These are phyloP conservation scores for Hycleus phaleratus DNA, from an alignment of 1,140 invertebrate genomes.

Conservation along the genomic window DNA sequence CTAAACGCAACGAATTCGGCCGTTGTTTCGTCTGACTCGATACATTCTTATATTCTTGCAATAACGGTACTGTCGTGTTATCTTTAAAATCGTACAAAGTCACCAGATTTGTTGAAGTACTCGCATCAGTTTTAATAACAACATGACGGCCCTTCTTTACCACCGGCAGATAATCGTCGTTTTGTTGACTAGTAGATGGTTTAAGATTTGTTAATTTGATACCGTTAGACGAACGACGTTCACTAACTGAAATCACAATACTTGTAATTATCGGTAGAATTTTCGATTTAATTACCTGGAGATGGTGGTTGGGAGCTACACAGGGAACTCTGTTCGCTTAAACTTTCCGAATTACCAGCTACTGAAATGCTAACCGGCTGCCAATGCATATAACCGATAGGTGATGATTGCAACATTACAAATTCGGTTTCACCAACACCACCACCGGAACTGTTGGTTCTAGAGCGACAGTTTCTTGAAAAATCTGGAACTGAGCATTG, in stretches of 20 bases:
- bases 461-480: conserved; percentile 26
- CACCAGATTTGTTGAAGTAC: conserved; percentile 10
- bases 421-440: conserved; percentile 46
- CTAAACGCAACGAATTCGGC: conserved; percentile 27
- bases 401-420: conserved; percentile 48
- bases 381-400: conserved; percentile 44
- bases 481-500: conserved; percentile 2
- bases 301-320: conserved; percentile 42
- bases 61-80: conserved; percentile 12
- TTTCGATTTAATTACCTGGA: conserved; percentile 30
- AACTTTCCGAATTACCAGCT: conserved; percentile 30
- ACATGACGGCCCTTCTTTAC: conserved; percentile 30
- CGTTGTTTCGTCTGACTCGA: conserved; percentile 12
- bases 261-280: neutral
- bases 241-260: conserved; percentile 6
- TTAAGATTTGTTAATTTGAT: conserved; percentile 30
- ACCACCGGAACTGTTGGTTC: conserved; percentile 34
- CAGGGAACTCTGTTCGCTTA: conserved; percentile 39
- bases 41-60: conserved; percentile 11
- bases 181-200: neutral
- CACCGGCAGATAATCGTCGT: neutral
- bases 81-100: conserved; percentile 20
- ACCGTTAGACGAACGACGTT: conserved; percentile 17
- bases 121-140: conserved; percentile 29
- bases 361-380: conserved; percentile 41